These are phyloP conservation scores for Agonopterix arenella DNA, from an alignment of 2,888 invertebrate genomes.

Conservation along the genomic window DNA sequence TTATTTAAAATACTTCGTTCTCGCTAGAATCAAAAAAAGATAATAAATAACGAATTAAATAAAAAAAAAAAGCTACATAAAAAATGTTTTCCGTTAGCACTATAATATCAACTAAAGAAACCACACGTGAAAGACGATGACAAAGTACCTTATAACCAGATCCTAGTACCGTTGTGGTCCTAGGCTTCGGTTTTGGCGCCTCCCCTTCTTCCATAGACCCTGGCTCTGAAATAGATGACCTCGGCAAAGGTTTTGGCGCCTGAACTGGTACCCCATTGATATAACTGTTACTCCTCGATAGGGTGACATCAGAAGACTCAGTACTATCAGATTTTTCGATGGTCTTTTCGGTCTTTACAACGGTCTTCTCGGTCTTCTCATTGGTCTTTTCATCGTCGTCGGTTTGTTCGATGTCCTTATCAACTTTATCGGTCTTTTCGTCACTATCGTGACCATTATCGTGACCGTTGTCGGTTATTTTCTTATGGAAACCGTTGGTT, in stretches of 20 bases:
- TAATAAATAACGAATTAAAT: background rate
- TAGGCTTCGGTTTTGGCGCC: constrained; percentile 79
- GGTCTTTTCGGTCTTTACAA: constrained; percentile 22
- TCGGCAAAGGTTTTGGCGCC: constrained; percentile 87
- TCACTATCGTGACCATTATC: constrained; percentile 31
- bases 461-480: constrained; percentile 49
- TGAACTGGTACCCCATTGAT: constrained; percentile 64
- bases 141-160: constrained; percentile 87
- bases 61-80: background rate
- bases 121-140: background rate
- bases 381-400: background rate
- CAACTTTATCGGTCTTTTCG: constrained; percentile 20
- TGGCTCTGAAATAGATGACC: constrained; percentile 86
- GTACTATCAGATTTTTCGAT: constrained; percentile 50
- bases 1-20: no score
- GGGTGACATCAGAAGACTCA: constrained; percentile 44
- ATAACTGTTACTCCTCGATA: constrained; percentile 59
- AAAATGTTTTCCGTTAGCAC: background rate
- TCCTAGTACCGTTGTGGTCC: constrained; percentile 80
- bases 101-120: background rate
- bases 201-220: constrained; percentile 69
- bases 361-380: constrained; percentile 11
- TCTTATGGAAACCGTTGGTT: constrained; percentile 60
- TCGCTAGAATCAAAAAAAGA: no score
- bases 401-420: background rate